These are phyloP conservation scores for Spongilla lacustris DNA, from an alignment of 37 sponge, comb jelly and placozoan genomes.

Conservation along the genomic window DNA sequence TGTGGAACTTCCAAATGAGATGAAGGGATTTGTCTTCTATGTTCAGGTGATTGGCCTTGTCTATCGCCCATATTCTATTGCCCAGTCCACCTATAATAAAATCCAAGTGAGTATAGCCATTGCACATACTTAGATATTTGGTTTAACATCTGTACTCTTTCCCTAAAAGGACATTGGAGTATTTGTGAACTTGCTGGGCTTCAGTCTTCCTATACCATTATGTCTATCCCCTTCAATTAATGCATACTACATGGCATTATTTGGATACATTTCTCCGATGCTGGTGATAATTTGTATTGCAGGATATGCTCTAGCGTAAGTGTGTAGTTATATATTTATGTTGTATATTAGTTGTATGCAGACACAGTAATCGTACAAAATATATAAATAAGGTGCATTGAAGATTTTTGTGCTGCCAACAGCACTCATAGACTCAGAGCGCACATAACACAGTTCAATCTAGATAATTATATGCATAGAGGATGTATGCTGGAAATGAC, in stretches of 20 bases:
- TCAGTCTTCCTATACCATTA: constrained; percentile 72
- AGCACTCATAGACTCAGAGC: too few relatives aligned
- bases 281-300: constrained; percentile 27
- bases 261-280: constrained; percentile 69
- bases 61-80: constrained; percentile 54
- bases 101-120: not conserved
- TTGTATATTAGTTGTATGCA: not conserved
- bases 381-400: not conserved
- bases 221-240: constrained; percentile 36
- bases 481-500: too few relatives aligned
- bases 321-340: not conserved
- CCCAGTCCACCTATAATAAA: not conserved
- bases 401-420: too few relatives aligned
- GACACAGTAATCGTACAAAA: not conserved
- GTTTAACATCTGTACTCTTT: not conserved
- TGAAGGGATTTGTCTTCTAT: constrained; percentile 81
- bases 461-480: too few relatives aligned
- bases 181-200: constrained; percentile 62
- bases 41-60: constrained; percentile 81
- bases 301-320: constrained; percentile 55
- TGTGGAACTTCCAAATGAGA: constrained; percentile 65
- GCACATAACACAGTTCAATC: too few relatives aligned
- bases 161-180: too few relatives aligned
- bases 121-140: not conserved
- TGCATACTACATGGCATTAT: constrained; percentile 67